Base-by-base conservation (phyloP, 2,888 invertebrate species). In the Perdita meconis region DNA sequence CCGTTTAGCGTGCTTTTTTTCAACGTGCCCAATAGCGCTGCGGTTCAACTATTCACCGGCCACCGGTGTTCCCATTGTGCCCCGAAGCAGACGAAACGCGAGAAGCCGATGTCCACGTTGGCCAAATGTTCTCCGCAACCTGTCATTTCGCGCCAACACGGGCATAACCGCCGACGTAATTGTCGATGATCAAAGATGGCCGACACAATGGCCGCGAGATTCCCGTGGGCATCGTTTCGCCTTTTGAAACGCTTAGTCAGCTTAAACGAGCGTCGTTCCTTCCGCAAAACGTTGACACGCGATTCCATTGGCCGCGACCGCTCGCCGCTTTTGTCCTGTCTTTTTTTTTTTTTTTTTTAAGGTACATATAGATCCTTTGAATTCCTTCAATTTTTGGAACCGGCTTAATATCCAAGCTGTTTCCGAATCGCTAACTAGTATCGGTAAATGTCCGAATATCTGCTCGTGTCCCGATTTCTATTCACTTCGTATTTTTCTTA, bases 191-290 rank as follows among this genome's bases (percentile, higher is more conserved):
- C 65, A 75, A 83, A 65, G 69, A 83, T 73, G 75, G 68, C 65
- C 67, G 76, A 5, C 65, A 81, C 73, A 79, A 83, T 83, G 76
- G 78, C 81, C 69, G 72, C 68, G 51, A 36, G 38, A 61, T 55
- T 60, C 73, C 72, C 70, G 59, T 44, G 67, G 66, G 73, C 71
- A 60, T 34, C 34, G 24, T 59, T 59, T 51, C 63, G 51, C 51
- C 69, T 57, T 22, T 30, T 57, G 34, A 10, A 42, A 12, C 47
- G 38, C 51, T 56, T 44, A 53, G 22, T 13, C 22, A 4, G 10
- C 16, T 55, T 60, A 61, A 75, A 74, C 63, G 66, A 19, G 16
- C 38, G 19, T n/a, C 51, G n/a, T 65, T 51, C 40, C 22, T 50
- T 51, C 44, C 73, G 55, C 38, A 69, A 59, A 73, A 73, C 72